phyloP scores from a whole-genome alignment of 2,113 vertebrate species.

The Callionymus lyra region DNA sequence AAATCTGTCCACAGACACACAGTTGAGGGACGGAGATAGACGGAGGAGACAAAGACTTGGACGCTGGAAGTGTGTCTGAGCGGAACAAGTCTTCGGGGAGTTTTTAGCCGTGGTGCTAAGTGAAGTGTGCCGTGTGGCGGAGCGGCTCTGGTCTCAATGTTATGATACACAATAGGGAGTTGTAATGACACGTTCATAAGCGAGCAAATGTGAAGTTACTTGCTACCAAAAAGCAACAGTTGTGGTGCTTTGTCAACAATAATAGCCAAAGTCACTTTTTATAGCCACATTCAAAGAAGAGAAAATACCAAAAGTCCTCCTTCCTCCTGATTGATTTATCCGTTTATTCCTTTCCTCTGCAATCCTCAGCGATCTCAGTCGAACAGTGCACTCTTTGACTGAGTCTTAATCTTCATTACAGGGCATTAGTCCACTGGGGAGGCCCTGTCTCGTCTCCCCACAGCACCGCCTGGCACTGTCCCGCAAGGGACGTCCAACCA shows the following conservation, averaged over 20 bases:
- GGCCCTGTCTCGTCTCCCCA: conserved; percentile 65
- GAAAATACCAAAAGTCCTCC: conserved; percentile 23
- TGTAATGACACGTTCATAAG: neutral
- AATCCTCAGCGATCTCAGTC: conserved; percentile 43
- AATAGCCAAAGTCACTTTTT: conserved; percentile 1
- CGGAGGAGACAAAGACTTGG: conserved; percentile 18
- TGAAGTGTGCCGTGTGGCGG: conserved; percentile 46
- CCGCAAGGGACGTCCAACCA: conserved; percentile 58
- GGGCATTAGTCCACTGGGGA: conserved; percentile 81
- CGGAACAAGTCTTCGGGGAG: conserved; percentile 42
- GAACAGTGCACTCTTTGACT: conserved; percentile 80
- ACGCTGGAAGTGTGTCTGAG: conserved; percentile 38
- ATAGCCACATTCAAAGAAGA: conserved; percentile 4
- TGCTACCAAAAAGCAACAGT: conserved; percentile 5
- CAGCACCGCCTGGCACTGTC: conserved; percentile 77
- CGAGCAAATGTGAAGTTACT: too few relatives aligned
- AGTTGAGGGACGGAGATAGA: conserved; percentile 13
- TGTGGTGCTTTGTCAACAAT: too few relatives aligned
- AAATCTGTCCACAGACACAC: conserved; percentile 4
- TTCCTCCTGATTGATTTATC: conserved; percentile 31
- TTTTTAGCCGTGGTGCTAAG: conserved; percentile 49
- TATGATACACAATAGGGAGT: conserved; percentile 2
- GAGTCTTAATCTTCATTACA: conserved; percentile 98
- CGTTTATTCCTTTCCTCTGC: conserved; percentile 46
- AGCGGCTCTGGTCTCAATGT: conserved; percentile 25